Evolutionary conservation across 2,113 vertebrate species (phyloP).

Genomic region (Saguinus midas): DNA sequence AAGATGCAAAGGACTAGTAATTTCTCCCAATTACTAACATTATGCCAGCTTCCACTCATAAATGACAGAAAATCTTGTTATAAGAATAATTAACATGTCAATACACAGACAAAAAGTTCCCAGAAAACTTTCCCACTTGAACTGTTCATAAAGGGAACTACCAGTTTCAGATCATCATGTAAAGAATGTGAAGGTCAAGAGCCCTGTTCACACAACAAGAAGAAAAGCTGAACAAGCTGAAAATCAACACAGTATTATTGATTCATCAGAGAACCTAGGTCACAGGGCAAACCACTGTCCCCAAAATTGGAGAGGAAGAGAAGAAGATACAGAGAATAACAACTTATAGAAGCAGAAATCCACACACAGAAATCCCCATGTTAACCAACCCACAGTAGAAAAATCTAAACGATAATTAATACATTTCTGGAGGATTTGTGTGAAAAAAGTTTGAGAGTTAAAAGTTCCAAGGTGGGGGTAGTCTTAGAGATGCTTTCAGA

Average conservation of each 20-base stretch:
- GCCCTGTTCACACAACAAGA: neutral
- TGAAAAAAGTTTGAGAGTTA: neutral
- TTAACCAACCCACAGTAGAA: neutral
- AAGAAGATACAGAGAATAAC: neutral
- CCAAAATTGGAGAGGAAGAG: neutral
- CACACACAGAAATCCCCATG: neutral
- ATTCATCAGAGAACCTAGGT: neutral
- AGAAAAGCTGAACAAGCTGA: neutral
- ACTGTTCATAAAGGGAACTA: neutral
- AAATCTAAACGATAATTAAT: neutral
- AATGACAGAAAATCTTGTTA: neutral
- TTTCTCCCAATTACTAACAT: neutral
- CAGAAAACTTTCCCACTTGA: neutral
- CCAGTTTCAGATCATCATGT: neutral
- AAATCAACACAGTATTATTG: neutral
- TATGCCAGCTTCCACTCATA: neutral
- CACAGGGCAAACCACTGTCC: neutral
- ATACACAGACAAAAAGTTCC: neutral
- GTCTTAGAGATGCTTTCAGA: neutral
- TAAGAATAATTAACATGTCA: neutral
- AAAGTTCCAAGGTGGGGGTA: neutral
- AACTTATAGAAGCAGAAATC: neutral
- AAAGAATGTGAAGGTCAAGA: neutral
- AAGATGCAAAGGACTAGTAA: neutral
- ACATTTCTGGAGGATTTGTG: too few species aligned